Base-by-base conservation (phyloP, 92 coral and sea anemone genomes). In the Pocillopora meandrina region DNA sequence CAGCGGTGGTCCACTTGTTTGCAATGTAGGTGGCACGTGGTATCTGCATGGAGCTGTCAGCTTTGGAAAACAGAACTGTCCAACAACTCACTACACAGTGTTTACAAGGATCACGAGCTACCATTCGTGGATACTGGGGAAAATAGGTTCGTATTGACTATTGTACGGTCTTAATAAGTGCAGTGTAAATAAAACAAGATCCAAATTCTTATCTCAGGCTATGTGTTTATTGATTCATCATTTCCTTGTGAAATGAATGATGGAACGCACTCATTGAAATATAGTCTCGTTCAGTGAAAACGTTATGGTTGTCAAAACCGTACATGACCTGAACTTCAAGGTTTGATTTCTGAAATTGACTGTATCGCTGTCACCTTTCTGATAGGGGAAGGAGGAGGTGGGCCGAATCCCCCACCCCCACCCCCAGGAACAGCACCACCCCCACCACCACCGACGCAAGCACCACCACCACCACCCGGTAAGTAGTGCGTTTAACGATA, bases 1-100 rank as follows among this genome's bases (percentile, higher is more conserved):
- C 77, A 92, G 95, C 36, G 95, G 95, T 14, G 95, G 95, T 2
- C 95, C 95, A 0, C 84, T 92, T 2, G 95, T 83, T 19, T 92
- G 95, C 49, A 86, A 89, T 75, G 87, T 85, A 71, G 86, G 87
- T 12, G 93, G 95, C 71, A 91, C 80, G 18, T 92, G 93, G 92
- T 82, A 82, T 52, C 89, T 92, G 5, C 95, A 89, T 62, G 95
- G 95, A 5, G 95, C 92, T 18, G 95, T 92, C 57, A 92, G 95
- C 66, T 92, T 89, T 56, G 93, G 95, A 19, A 81, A 72, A 74
- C 76, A 86, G 26, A 66, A 74, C 58, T 92, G 95, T 63, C 93
- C 89, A 8, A 86, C 93, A 17, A 89, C 92, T 6, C 84, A 86
- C 83, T 92, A 78, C 82, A 92, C 95, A 16, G 95, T 92, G 61